phyloP scores from a whole-genome alignment of 2,888 invertebrate species.

The Ormia ochracea region DNA sequence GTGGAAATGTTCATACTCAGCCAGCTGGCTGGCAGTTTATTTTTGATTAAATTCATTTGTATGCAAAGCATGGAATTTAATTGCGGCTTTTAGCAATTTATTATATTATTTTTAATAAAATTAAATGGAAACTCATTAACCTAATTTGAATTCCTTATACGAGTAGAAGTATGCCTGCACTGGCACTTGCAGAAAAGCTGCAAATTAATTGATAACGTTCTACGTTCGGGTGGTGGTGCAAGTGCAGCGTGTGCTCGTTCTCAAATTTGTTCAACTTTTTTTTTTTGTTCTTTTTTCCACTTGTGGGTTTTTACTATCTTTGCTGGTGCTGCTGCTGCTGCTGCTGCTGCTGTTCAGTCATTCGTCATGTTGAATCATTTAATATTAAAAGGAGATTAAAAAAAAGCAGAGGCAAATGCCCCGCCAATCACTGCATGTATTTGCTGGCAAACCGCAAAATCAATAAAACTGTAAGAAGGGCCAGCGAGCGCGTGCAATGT shows the following conservation, averaged over 20 bases:
- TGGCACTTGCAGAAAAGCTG: constrained; percentile 14
- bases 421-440: constrained; percentile 21
- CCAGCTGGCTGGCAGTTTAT: background rate
- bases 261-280: constrained; percentile 13
- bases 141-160: constrained; percentile 42
- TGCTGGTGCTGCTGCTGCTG: background rate
- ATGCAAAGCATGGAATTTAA: constrained; percentile 31
- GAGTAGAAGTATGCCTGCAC: background rate
- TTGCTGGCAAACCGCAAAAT: background rate
- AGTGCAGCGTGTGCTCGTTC: constrained; percentile 30
- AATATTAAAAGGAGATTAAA: constrained; percentile 40
- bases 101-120: constrained; percentile 32
- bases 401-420: background rate
- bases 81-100: constrained; percentile 13
- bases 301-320: background rate
- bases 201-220: constrained; percentile 40
- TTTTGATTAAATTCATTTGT: constrained; percentile 22
- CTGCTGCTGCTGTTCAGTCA: constrained; percentile 5
- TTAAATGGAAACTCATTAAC: constrained; percentile 58
- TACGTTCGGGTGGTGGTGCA: background rate
- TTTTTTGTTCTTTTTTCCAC: background rate
- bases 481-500: constrained; percentile 24
- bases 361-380: constrained; percentile 33
- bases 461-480: background rate
- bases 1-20: background rate